phyloP scores from a whole-genome alignment of 2,888 invertebrate genomes.

The Eledone cirrhosa region DNA sequence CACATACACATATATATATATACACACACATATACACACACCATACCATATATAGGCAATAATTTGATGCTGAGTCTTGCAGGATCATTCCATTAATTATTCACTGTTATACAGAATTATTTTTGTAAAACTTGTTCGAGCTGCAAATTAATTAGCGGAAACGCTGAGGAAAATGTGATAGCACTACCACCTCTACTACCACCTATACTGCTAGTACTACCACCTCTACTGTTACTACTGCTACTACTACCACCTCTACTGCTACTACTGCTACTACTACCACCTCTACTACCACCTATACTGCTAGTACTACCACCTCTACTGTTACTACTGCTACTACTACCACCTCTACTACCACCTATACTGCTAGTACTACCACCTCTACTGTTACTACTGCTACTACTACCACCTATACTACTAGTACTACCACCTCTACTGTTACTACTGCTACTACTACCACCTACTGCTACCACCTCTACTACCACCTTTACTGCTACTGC shows the following conservation, averaged over 20 bases:
- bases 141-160: too few species aligned
- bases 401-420: not conserved
- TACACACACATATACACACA: not conserved
- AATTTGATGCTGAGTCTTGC: not conserved
- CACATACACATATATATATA: too few species aligned
- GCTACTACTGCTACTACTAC: not conserved
- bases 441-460: not conserved
- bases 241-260: not conserved
- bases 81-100: too few species aligned
- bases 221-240: not conserved
- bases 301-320: not conserved
- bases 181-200: not conserved
- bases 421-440: not conserved
- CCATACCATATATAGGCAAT: not conserved
- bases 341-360: not conserved
- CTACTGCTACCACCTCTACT: not conserved
- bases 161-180: too few species aligned
- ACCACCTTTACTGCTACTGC: not conserved
- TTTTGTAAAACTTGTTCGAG: too few species aligned
- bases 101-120: too few species aligned
- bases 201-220: not conserved
- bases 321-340: not conserved
- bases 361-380: not conserved
- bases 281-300: not conserved
- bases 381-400: not conserved